Evolutionary conservation across 1,140 invertebrate genomes (phyloP).

Genomic region (Ceratoteleas bidentatus): DNA sequence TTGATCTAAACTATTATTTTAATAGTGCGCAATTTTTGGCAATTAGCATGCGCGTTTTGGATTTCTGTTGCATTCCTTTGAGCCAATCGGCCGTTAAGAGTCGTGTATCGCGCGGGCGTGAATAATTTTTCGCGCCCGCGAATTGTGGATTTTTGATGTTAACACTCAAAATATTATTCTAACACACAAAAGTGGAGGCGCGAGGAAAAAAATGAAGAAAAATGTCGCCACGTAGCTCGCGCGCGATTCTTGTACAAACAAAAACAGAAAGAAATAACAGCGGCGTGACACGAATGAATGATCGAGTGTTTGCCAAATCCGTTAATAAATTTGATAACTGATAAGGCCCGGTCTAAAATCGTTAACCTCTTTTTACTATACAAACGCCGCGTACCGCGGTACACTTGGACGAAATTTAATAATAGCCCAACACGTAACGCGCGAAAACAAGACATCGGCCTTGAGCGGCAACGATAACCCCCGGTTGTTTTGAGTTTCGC

Average conservation of each 20-base stretch:
- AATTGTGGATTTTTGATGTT: conserved; percentile 57
- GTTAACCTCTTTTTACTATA: conserved; percentile 61
- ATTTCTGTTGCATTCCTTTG: conserved; percentile 44
- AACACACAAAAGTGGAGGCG: conserved; percentile 30
- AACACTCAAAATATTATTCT: conserved; percentile 60
- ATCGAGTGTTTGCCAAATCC: conserved; percentile 63
- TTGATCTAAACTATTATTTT: no score
- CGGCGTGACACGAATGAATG: conserved; percentile 53
- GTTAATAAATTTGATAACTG: conserved; percentile 63
- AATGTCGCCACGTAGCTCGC: conserved; percentile 55
- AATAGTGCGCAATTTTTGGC: neutral
- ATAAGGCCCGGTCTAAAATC: conserved; percentile 56
- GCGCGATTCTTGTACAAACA: conserved; percentile 64
- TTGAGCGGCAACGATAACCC: conserved; percentile 31
- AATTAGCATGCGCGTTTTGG: conserved; percentile 49
- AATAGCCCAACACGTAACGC: conserved; percentile 47
- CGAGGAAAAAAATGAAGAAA: conserved; percentile 37
- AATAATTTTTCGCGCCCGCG: conserved; percentile 39
- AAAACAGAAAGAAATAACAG: conserved; percentile 67
- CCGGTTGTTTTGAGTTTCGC: conserved; percentile 14
- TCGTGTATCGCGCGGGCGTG: conserved; percentile 19
- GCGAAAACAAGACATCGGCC: conserved; percentile 38
- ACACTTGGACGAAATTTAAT: conserved; percentile 50
- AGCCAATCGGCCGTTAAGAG: conserved; percentile 43
- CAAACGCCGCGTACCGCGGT: conserved; percentile 33